A percentile compares a stretch with the other conserved stretches of the same genome.
Evolutionary conservation across 1,140 invertebrate species (phyloP).

Genomic region (Neodiprion lecontei): DNA sequence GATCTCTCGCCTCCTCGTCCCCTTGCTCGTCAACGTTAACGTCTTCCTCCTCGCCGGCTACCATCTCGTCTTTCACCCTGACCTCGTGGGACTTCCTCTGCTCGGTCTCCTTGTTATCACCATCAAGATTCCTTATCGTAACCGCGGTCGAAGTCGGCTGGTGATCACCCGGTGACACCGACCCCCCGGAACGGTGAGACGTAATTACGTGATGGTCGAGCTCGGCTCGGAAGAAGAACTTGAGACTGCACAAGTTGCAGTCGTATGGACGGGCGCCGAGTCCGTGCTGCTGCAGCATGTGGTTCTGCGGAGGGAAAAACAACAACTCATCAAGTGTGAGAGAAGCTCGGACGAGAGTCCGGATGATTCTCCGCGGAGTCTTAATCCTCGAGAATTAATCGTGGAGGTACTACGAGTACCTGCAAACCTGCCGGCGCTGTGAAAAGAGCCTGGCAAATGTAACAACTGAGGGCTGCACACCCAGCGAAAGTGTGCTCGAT

Average conservation of each 20-base stretch:
- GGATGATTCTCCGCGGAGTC: too few relatives aligned
- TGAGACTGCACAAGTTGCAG: conserved; percentile 81
- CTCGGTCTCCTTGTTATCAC: conserved; percentile 1
- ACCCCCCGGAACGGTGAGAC: conserved; percentile 40
- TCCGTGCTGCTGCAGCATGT: conserved; percentile 83
- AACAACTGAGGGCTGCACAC: conserved; percentile 83
- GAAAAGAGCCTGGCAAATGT: conserved; percentile 88
- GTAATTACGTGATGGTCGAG: conserved; percentile 79
- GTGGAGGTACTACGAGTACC: conserved; percentile 29
- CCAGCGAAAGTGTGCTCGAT: conserved; percentile 93
- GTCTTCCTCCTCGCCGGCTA: conserved; percentile 32
- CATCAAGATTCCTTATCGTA: neutral
- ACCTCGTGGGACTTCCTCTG: neutral
- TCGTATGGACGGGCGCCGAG: conserved; percentile 80
- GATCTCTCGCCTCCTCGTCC: neutral
- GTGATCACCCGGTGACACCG: conserved; percentile 14
- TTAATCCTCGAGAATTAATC: too few relatives aligned
- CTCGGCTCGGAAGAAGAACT: conserved; percentile 92
- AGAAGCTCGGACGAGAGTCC: too few relatives aligned
- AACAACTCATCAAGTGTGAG: neutral
- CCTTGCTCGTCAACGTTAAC: conserved; percentile 24
- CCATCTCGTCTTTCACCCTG: conserved; percentile 31
- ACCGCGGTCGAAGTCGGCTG: conserved; percentile 17
- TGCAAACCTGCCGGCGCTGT: conserved; percentile 77
- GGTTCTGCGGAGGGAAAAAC: conserved; percentile 64